phyloP scores from a whole-genome alignment of 2,113 vertebrate species.

The Xyliphius kryptos region DNA sequence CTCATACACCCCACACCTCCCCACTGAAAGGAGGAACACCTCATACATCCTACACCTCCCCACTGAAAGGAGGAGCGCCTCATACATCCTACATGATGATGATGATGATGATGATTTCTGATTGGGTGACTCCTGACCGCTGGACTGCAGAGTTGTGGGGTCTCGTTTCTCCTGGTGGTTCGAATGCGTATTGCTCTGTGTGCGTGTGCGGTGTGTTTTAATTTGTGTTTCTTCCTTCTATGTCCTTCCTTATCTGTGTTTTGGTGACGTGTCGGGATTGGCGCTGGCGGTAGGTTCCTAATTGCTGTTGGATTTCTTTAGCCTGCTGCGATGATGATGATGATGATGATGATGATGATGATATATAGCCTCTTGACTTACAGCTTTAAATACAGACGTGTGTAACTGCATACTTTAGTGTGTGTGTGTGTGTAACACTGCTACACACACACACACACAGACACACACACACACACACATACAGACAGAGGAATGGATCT shows the following conservation, averaged over 20 bases:
- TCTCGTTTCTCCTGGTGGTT: slow-evolving; percentile 82
- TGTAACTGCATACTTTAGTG: slow-evolving; percentile 70
- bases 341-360: slow-evolving; percentile 6
- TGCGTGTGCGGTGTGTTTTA: slow-evolving; percentile 95
- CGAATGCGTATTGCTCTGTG: slow-evolving; percentile 56
- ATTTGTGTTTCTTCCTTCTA: slow-evolving; percentile 99
- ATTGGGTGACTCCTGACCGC: slow-evolving; percentile 65
- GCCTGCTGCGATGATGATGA: slow-evolving; percentile 77
- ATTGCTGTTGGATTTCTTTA: slow-evolving; percentile 84
- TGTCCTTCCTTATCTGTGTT: slow-evolving; percentile 98
- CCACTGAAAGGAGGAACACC: no score
- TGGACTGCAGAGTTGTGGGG: slow-evolving; percentile 51
- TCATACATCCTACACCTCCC: no score
- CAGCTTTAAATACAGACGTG: slow-evolving; percentile 70
- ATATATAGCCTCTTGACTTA: slow-evolving; percentile 72
- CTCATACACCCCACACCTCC: no score
- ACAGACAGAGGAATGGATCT: slow-evolving; percentile 52
- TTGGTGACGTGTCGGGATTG: slow-evolving; percentile 99
- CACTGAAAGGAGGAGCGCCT: no score
- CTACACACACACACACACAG: slow-evolving; percentile 64
- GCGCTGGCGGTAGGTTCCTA: slow-evolving; percentile 97
- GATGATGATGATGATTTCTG: slow-evolving; percentile 62
- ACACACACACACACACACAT: slow-evolving; percentile 67
- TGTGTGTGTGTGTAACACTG: slow-evolving; percentile 63
- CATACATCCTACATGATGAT: no score